Evolutionary conservation across 2,797 vertebrate species (phyloP), one percentile per base, ranked within the genome.

Genomic region (Alauda arvensis): DNA sequence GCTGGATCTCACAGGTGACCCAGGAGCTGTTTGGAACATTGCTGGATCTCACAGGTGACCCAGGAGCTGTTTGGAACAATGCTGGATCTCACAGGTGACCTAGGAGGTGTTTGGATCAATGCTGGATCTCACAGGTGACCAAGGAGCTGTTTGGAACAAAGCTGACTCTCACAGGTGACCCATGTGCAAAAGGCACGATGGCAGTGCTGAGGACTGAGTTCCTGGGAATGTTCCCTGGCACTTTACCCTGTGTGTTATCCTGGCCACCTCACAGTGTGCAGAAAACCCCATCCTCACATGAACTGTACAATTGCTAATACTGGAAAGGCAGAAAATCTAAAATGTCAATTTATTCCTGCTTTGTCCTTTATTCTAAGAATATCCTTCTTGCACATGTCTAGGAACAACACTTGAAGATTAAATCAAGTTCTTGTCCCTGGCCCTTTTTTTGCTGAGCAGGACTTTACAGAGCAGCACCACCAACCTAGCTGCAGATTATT

Each of bases 141-240:
- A 9, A 37, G 37, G 37, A 65, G 13, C 45, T 55, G 5, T 18
- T 15, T 53, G 46, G 68, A 56, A 21, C 14, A 7, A 43, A 9
- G 43, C 26, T 18, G 21, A 56, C 43, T 24, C 55, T 48, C 39
- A 25, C 39, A 19, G 14, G 37, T 37, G 37, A 37, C 37, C 37
- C 37, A 8, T 26, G 28, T 12, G 16, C 45, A 25, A 14, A 56
- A 48, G 7, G 13, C 23, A 6, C 16, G 51, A 9, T 5, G 21
- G 9, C 31, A n/a, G 20, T 9, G 23, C 1, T 28, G 29, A 12
- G 8, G 15, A 15, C 49, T 0, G 1, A 31, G 60, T 21, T 66
- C 39, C 52, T 18, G 25, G 55, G 21, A 53, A 26, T 8, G 45
- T 14, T 63, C 34, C 56, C 45, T 6, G 6, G 29, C 23, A 12